Base-by-base conservation (phyloP, 2,797 vertebrate genomes). In the Dendrocincla tyrannina region DNA sequence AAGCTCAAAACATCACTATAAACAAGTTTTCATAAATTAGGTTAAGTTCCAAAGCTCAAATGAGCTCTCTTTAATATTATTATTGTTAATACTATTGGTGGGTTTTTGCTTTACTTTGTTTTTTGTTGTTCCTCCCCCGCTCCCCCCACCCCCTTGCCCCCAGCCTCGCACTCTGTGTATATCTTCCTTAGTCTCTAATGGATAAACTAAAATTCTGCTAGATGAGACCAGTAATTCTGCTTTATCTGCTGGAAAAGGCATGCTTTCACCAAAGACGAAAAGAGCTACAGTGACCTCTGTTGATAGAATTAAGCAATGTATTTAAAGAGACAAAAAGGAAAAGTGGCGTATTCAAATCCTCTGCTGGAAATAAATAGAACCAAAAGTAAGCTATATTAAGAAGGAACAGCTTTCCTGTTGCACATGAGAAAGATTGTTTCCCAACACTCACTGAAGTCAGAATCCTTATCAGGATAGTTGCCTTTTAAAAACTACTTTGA, bases 211-310 rank as follows among this genome's bases (percentile, higher is more conserved):
- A 83, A 18, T 52, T 73, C 30, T 73, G 25, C 17, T 80, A n/a
- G 11, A 39, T n/a, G 22, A 66, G 18, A 72, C 2, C 10, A 41
- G 69, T 85, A 80, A 50, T 79, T 53, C 39, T 49, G 25, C 28
- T 47, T 50, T 75, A 82, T 39, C 73, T 92, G 27, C 59, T 94
- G 82, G 47, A 82, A 76, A 60, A 73, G 11, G 13, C 37, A 17
- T 18, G 9, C 39, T 94, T 89, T 89, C 55, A 68, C 18, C 47
- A 17, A 42, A 56, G 70, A 93, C 69, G 46, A 86, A 66, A 97
- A 92, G 97, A 94, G 88, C 96, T 92, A 83, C 89, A 98, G 97
- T 97, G 98, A 97, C 98, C 98, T 97, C 98, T 98, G 95, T 98
- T 96, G 98, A 98, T 97, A 85, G 94, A 97, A 97, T 84, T 84